These are phyloP conservation scores for Drosophila ficusphila DNA, from an alignment of 1,140 invertebrate species.

Conservation along the genomic window DNA sequence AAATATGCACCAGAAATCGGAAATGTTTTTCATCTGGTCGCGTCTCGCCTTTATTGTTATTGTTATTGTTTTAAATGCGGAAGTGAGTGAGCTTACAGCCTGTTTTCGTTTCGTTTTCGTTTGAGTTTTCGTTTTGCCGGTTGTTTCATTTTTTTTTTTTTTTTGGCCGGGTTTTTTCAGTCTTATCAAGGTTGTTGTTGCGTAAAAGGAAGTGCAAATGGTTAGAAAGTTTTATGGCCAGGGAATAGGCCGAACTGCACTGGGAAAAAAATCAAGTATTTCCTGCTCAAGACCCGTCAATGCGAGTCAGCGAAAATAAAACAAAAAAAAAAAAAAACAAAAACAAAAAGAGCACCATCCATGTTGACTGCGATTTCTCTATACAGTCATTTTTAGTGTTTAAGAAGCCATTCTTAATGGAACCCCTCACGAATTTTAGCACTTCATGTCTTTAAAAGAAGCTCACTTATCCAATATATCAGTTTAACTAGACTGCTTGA, in stretches of 20 bases:
- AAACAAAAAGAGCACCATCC: background rate
- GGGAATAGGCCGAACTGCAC: conserved; percentile 30
- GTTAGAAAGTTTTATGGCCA: conserved; percentile 69
- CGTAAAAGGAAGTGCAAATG: conserved; percentile 81
- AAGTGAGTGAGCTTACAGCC: conserved; percentile 56
- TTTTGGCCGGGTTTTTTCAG: conserved; percentile 13
- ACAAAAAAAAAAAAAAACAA: background rate
- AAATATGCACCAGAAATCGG: conserved; percentile 70
- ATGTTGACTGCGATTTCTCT: background rate
- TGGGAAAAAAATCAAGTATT: conserved; percentile 19
- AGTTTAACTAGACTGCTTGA: background rate
- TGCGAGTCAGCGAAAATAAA: background rate
- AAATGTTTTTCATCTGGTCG: conserved; percentile 54
- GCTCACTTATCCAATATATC: background rate
- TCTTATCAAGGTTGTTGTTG: conserved; percentile 79
- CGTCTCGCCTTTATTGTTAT: conserved; percentile 37
- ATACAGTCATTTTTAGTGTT: background rate
- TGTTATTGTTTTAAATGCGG: conserved; percentile 58
- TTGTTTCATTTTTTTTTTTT: conserved; percentile 2
- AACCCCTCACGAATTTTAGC: background rate
- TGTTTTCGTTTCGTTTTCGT: conserved; percentile 64
- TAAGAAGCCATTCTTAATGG: conserved; percentile 6
- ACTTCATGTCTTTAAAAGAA: background rate
- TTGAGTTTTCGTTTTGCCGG: conserved; percentile 31
- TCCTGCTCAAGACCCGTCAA: conserved; percentile 13